Base-by-base conservation (phyloP, 2,888 invertebrate species). In the Myopa testacea region DNA sequence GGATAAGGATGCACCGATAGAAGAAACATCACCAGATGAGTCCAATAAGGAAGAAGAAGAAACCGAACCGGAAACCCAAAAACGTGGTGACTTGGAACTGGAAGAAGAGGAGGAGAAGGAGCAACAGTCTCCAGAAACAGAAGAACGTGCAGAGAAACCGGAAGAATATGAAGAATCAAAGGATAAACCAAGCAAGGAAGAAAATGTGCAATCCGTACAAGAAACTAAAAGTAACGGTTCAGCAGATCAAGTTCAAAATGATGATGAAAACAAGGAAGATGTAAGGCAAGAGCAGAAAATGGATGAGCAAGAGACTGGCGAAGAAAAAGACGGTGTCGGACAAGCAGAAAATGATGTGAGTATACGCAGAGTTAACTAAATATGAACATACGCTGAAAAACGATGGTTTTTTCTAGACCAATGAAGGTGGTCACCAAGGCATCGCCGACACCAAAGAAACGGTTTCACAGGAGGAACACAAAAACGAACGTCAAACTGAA, bases 341-440 rank as follows among this genome's bases (percentile, higher is more conserved):
- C 93, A 95, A 71, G 93, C 95, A 0, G 94, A 96, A 83, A 91
- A 94, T 79, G 94, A 94, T 75, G 87, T 87, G 80, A 80, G 76
- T 77, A 34, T 69, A n/a, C 19, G 16, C 4, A 52, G 19, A 3
- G 45, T 52, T 0, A 45, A 45, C 4, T 68, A 45, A 45, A 10
- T 8, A 45, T 45, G 7, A 45, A 45, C 10, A 26, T 26, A n/a
- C 16, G 45, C 7, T 26, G 4, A 45, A 16, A 7, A 50, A 26
- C 10, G 50, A 8, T 1, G 52, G 37, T 69, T 26, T 68, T 19
- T 19, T 71, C 12, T 6, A 87, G 87, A 84, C 83, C 4, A 86
- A 87, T 34, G 92, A 93, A 65, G 91, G 91, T 60, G 95, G 95
- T 0, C 94, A 95, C 85, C 91, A 93, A 72, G 93, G 93, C 26